These are phyloP conservation scores for Nomia melanderi DNA, from an alignment of 1,140 invertebrate genomes.

Conservation along the genomic window DNA sequence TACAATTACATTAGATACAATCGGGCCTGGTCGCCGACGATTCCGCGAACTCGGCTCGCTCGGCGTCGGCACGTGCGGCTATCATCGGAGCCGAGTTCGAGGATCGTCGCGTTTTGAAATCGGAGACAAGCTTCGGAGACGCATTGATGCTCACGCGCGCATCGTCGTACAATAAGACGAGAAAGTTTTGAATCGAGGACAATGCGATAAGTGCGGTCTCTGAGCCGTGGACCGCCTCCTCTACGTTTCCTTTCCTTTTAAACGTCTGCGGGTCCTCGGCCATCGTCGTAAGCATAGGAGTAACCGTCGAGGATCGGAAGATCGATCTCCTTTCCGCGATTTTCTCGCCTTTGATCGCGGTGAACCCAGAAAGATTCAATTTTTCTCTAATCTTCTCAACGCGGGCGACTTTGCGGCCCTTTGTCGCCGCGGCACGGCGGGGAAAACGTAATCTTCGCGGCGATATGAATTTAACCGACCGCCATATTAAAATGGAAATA, in stretches of 20 bases:
- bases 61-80: too few relatives aligned
- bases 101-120: background rate
- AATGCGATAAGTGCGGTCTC: constrained; percentile 6
- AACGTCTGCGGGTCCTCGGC: background rate
- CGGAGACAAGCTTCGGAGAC: constrained; percentile 16
- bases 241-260: background rate
- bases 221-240: background rate
- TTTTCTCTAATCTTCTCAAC: background rate
- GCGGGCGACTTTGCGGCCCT: background rate
- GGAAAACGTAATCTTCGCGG: background rate
- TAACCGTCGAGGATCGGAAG: constrained; percentile 6
- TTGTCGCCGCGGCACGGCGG: background rate
- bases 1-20: constrained; percentile 47
- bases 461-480: background rate
- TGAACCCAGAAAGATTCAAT: background rate
- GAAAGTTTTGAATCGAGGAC: constrained; percentile 18
- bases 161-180: constrained; percentile 23
- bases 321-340: constrained; percentile 1
- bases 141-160: constrained; percentile 3
- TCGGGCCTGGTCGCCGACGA: constrained; percentile 28
- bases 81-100: constrained; percentile 8
- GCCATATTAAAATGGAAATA: constrained; percentile 37
- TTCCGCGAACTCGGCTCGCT: constrained; percentile 7
- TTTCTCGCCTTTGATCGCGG: background rate
- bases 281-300: background rate